These are phyloP conservation scores for Aramus guarauna DNA, from an alignment of 2,113 vertebrate genomes.

Conservation along the genomic window DNA sequence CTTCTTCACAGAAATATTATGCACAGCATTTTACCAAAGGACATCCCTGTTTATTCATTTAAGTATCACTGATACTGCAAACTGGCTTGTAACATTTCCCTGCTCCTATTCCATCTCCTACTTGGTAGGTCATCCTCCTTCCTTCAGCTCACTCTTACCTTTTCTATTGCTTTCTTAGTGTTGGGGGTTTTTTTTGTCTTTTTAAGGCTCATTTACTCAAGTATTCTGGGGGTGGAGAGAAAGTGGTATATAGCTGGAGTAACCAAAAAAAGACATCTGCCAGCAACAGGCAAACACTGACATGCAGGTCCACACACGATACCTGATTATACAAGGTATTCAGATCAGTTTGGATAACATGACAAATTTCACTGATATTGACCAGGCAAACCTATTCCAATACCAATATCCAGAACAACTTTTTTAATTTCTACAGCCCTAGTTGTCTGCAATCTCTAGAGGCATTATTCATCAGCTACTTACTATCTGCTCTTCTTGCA, in stretches of 20 bases:
- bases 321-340: neutral
- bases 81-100: neutral
- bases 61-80: neutral
- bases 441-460: neutral
- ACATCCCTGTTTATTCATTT: neutral
- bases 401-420: neutral
- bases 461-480: neutral
- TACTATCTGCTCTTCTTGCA: neutral
- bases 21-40: neutral
- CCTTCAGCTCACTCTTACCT: neutral
- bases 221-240: neutral
- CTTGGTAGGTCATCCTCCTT: neutral
- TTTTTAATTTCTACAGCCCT: neutral
- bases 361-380: neutral
- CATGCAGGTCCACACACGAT: neutral
- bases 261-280: neutral
- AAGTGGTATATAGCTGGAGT: neutral
- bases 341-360: neutral
- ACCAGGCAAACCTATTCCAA: neutral
- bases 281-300: neutral
- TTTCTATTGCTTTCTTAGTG: neutral
- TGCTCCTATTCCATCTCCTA: neutral
- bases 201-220: neutral
- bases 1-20: neutral
- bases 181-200: neutral